Conservation (phyloP, 2,797 vertebrate genomes). For the Mionectes olivaceus region DNA sequence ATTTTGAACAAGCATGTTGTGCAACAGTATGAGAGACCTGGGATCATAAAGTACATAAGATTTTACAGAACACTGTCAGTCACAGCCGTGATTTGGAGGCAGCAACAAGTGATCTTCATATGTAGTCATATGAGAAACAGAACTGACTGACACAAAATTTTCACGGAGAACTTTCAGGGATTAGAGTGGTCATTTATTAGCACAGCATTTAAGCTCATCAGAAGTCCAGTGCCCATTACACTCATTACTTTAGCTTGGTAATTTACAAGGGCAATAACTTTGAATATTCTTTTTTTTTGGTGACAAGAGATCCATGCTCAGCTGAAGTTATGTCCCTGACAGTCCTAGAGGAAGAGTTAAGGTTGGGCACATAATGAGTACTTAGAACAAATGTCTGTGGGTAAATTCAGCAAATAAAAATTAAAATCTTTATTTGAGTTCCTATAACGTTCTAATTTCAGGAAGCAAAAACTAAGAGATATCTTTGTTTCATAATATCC, state of each 20-base stretch:
- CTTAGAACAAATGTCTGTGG: not conserved
- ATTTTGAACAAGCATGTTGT: not conserved
- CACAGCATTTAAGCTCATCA: not conserved
- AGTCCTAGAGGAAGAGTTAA: not conserved
- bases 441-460: not conserved
- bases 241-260: not conserved
- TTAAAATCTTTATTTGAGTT: not conserved
- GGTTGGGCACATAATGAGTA: not conserved
- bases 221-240: not conserved
- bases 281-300: not conserved
- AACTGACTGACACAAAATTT: not conserved
- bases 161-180: not conserved
- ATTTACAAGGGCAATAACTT: not conserved
- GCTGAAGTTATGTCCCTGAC: not conserved
- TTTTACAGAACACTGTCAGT: not conserved
- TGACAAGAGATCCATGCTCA: not conserved
- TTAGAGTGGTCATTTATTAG: not conserved
- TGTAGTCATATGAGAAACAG: not conserved
- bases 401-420: not conserved
- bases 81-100: not conserved
- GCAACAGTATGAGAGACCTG: not conserved
- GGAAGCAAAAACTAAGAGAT: not conserved
- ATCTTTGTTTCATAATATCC: slow-evolving; percentile 24
- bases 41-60: not conserved
- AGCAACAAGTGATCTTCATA: not conserved